Base-by-base conservation (phyloP, 2,113 vertebrate genomes). In the Sander vitreus region DNA sequence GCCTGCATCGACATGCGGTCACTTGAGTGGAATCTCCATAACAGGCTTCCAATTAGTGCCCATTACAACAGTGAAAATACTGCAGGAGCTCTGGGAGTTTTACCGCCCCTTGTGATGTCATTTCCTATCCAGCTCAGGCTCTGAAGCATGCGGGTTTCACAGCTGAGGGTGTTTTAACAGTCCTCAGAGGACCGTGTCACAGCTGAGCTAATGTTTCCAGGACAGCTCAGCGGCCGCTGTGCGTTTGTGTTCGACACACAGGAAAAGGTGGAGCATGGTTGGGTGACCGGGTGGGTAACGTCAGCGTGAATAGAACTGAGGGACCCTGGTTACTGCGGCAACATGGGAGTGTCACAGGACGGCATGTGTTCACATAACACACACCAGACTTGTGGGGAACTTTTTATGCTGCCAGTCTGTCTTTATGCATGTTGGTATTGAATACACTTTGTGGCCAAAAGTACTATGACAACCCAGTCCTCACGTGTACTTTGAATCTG, bases 171-270 rank as follows among this genome's bases (percentile, higher is more conserved):
- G 63, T 76, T 83, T 75, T 67, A 75, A 70, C 2, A 1, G 65
- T 72, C 79, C 72, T 5, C 60, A 9, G 82, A 68, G 89, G 80
- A 64, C 43, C 25, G 50, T 2, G 74, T 67, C 27, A 51, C 75
- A 51, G 83, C 76, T 92, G 90, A 90, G 80, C 81, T 85, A 78
- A 88, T 88, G 90, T 93, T 90, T 89, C 85, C 85, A 85, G 74
- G 16, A 57, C 53, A 6, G 69, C 60, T 71, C 81, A 69, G 75
- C 25, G 23, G 57, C 19, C 21, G 16, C 14, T 18, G 58, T 13
- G 13, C 2, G 39, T 43, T 43, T 18, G 13, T 43, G 47, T 68
- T 36, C 3, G 7, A 58, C 73, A 57, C 87, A 86, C 85, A 86
- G 89, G 81, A 89, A 77, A 85, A 86, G 88, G 88, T 80, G 90